Base-by-base conservation (phyloP, 1,140 invertebrate species). In the Anthonomus grandis region DNA sequence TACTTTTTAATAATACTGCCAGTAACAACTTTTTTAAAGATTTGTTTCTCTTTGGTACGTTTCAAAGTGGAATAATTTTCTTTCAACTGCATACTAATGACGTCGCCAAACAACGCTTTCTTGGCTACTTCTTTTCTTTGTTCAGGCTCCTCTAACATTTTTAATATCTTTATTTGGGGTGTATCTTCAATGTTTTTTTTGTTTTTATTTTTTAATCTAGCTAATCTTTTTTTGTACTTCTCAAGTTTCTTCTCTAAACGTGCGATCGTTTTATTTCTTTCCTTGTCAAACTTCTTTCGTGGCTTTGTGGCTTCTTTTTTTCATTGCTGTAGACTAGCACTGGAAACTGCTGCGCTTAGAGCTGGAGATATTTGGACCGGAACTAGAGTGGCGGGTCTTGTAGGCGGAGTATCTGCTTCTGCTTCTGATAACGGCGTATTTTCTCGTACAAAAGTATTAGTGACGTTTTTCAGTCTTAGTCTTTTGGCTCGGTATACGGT, bases 271-370 rank as follows among this genome's bases (percentile, higher is more conserved):
- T n/a, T n/a, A n/a, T n/a, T n/a, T n/a, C n/a, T n/a, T n/a, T n/a
- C n/a, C n/a, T n/a, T n/a, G n/a, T n/a, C n/a, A n/a, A n/a, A n/a
- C n/a, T n/a, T 51, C 6, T 51, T 5, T 51, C 34, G 1, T 51
- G 31, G 13, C 31, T 51, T 51, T 51, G 6, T 37, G 27, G 48
- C 48, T 51, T 51, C 48, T 38, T 51, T 5, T 51, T 51, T 51
- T 51, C 34, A 39, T 17, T n/a, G n/a, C n/a, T n/a, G n/a, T n/a
- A n/a, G n/a, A n/a, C n/a, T n/a, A n/a, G n/a, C n/a, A n/a, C n/a
- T n/a, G n/a, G n/a, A n/a, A n/a, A n/a, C n/a, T n/a, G n/a, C n/a
- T n/a, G n/a, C n/a, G n/a, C n/a, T n/a, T n/a, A n/a, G n/a, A n/a
- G n/a, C n/a, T n/a, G n/a, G n/a, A n/a, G n/a, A n/a, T n/a, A n/a